These are phyloP conservation scores for Cyrtodaria siliqua DNA, from an alignment of 2,888 invertebrate species.

Conservation along the genomic window DNA sequence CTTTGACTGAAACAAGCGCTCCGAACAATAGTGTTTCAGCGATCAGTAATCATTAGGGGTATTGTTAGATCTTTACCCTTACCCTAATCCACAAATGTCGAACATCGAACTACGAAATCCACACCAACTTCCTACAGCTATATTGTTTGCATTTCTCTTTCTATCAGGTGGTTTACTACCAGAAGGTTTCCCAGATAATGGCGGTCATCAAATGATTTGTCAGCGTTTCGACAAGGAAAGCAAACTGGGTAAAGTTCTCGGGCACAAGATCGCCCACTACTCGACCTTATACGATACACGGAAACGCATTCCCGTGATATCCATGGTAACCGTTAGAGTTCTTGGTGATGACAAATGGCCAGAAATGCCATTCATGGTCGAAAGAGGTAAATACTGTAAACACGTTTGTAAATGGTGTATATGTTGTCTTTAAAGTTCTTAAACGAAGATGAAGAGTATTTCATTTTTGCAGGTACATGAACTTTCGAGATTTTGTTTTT, in stretches of 20 bases:
- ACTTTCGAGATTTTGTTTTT: too few species aligned
- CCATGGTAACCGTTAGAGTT: constrained; percentile 70
- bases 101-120: too few species aligned
- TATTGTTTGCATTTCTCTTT: too few species aligned
- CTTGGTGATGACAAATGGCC: constrained; percentile 77
- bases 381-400: constrained; percentile 66
- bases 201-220: constrained; percentile 75
- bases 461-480: too few species aligned
- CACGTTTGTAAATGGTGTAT: background rate
- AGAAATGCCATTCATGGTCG: constrained; percentile 73
- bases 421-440: background rate
- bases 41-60: too few species aligned
- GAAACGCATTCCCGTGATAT: constrained; percentile 69
- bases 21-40: too few species aligned
- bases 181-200: constrained; percentile 68
- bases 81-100: too few species aligned
- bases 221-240: constrained; percentile 74
- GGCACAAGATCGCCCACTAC: constrained; percentile 68
- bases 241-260: constrained; percentile 67
- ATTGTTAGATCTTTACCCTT: too few species aligned
- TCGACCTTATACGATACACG: constrained; percentile 75
- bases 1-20: too few species aligned
- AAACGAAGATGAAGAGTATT: background rate
- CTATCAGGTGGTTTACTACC: constrained; percentile 69
- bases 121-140: too few species aligned